A percentile compares a stretch with the other conserved stretches of the same genome.
Conservation (phyloP, 2,113 vertebrate species). For the Aleadryas rufinucha region DNA sequence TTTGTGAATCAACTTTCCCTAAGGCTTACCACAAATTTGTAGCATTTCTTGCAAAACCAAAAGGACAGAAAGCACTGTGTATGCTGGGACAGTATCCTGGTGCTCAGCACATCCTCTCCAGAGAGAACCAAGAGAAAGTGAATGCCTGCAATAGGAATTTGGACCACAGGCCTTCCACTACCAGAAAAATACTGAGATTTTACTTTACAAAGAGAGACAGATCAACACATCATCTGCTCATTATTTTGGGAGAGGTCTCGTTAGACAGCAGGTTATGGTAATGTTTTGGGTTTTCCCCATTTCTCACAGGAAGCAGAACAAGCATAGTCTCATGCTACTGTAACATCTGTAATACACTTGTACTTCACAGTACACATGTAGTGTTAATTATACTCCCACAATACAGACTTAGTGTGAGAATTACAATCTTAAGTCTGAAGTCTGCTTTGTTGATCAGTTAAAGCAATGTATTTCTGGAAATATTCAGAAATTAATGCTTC, state of each 20-base stretch:
- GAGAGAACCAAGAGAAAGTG: not conserved
- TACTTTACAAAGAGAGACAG: accelerated
- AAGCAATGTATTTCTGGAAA: not conserved
- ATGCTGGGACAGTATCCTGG: too few relatives aligned
- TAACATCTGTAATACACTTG: not conserved
- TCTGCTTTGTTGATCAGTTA: not conserved
- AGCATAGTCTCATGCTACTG: not conserved
- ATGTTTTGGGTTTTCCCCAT: not conserved
- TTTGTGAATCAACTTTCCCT: not conserved
- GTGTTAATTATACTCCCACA: not conserved
- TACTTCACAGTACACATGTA: not conserved
- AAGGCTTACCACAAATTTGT: not conserved
- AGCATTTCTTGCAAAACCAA: not conserved
- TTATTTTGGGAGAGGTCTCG: not conserved
- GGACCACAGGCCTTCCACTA: not conserved
- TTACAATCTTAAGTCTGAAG: not conserved
- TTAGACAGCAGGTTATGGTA: accelerated
- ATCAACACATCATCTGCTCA: not conserved
- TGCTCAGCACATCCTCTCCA: not conserved
- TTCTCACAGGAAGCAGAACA: not conserved
- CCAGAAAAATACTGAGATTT: not conserved
- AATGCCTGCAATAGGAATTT: not conserved
- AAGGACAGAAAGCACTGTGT: not conserved
- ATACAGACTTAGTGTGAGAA: not conserved
- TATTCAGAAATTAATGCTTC: not conserved